Evolutionary conservation across 2,113 vertebrate species (phyloP).

Genomic region (Anarhynchus alexandrinus): DNA sequence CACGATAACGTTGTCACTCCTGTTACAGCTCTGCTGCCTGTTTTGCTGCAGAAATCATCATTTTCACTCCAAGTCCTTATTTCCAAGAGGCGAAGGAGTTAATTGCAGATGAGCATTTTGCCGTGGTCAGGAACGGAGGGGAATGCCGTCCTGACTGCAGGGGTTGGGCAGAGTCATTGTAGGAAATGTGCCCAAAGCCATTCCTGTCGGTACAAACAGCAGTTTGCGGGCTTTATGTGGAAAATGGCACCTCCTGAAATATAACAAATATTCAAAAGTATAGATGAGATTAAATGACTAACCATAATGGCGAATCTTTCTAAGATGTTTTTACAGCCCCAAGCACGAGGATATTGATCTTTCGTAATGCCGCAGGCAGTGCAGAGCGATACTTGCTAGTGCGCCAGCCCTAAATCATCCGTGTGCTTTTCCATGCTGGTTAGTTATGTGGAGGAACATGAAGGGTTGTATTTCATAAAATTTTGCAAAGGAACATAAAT

Average conservation of each 20-base stretch:
- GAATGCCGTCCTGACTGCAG: neutral
- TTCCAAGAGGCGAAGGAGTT: neutral
- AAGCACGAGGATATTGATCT: neutral
- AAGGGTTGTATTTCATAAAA: neutral
- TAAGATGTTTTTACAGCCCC: neutral
- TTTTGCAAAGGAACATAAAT: neutral
- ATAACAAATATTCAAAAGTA: neutral
- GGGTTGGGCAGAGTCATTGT: neutral
- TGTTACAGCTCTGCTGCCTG: neutral
- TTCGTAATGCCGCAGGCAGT: neutral
- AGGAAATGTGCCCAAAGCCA: no score
- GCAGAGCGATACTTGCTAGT: neutral
- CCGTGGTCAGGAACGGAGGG: neutral
- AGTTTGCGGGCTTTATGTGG: neutral
- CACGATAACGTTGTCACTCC: neutral
- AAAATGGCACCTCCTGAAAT: neutral
- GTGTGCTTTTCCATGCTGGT: neutral
- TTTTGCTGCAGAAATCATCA: neutral
- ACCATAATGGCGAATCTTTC: neutral
- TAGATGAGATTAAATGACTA: neutral
- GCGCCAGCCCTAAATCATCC: neutral
- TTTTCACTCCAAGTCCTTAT: neutral
- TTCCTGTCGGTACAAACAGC: accelerated
- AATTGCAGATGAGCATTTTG: neutral
- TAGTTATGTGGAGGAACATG: neutral